These are phyloP conservation scores for Machimus atricapillus DNA, from an alignment of 2,888 invertebrate genomes.

Conservation along the genomic window DNA sequence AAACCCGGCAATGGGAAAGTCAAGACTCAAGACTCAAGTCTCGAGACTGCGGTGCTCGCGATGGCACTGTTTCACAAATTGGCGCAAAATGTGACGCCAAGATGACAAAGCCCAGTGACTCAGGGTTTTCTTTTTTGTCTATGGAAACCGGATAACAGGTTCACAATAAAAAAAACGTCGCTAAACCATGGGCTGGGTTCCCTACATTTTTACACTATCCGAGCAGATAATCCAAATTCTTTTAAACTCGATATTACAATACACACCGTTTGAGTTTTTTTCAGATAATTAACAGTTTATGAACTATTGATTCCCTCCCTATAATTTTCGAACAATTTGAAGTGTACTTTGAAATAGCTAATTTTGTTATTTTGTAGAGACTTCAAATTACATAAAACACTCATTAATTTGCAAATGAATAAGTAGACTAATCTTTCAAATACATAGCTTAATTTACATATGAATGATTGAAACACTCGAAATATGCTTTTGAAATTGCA, in stretches of 20 bases:
- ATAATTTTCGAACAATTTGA: too few relatives aligned
- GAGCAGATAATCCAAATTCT: neutral
- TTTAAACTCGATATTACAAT: neutral
- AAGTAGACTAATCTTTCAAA: too few relatives aligned
- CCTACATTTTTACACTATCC: neutral
- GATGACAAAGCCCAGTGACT: neutral
- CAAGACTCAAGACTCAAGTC: neutral
- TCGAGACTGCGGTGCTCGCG: neutral
- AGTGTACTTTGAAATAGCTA: too few relatives aligned
- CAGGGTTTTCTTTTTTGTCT: neutral
- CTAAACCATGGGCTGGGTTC: neutral
- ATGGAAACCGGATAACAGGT: neutral
- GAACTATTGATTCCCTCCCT: neutral
- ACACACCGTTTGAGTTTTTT: neutral
- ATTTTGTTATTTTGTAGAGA: too few relatives aligned
- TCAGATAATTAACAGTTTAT: neutral
- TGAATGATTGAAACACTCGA: too few relatives aligned
- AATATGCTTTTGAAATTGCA: too few relatives aligned
- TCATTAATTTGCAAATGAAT: too few relatives aligned
- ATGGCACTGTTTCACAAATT: neutral
- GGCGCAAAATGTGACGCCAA: neutral
- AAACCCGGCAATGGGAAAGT: neutral
- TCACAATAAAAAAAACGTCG: neutral
- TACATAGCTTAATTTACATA: too few relatives aligned
- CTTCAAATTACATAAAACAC: too few relatives aligned